Conservation (phyloP, 2,888 invertebrate genomes). For the Pseudanteris insignis region DNA sequence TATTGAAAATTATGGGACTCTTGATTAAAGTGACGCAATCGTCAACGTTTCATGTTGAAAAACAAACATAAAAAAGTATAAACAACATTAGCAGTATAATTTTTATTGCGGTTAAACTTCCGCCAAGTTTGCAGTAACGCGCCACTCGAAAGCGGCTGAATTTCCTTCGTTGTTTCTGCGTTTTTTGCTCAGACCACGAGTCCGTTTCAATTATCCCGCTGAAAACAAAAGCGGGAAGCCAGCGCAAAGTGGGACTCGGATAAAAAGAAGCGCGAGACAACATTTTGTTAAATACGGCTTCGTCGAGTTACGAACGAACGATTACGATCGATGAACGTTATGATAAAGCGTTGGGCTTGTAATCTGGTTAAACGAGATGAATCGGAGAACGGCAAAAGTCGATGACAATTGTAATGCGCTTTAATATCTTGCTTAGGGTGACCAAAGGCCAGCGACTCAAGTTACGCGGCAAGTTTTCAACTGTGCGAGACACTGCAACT, state of each 20-base stretch:
- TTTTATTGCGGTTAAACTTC: constrained; percentile 1
- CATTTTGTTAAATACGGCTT: background rate
- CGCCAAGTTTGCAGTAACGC: constrained; percentile 5
- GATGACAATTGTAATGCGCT: constrained; percentile 24
- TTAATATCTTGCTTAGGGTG: constrained; percentile 25
- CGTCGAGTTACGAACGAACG: background rate
- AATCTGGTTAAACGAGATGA: constrained; percentile 3
- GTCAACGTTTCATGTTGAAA: constrained; percentile 6
- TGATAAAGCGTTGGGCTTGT: constrained; percentile 6
- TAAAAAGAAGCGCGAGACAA: too few relatives aligned
- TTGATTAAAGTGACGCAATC: constrained; percentile 17
- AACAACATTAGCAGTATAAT: constrained; percentile 17
- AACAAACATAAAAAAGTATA: too few relatives aligned
- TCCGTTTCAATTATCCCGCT: constrained; percentile 4
- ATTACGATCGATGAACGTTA: constrained; percentile 8
- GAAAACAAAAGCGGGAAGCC: background rate
- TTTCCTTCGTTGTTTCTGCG: constrained; percentile 20
- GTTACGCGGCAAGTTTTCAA: constrained; percentile 25
- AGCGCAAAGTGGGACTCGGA: too few relatives aligned
- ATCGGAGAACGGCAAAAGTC: constrained; percentile 6
- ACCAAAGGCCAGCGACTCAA: constrained; percentile 26
- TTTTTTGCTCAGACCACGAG: constrained; percentile 2
- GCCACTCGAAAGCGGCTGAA: background rate
- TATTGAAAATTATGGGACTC: constrained; percentile 12
- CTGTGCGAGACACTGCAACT: constrained; percentile 21